Base-by-base conservation (phyloP, 2,113 vertebrate species). In the Urocitellus parryii region DNA sequence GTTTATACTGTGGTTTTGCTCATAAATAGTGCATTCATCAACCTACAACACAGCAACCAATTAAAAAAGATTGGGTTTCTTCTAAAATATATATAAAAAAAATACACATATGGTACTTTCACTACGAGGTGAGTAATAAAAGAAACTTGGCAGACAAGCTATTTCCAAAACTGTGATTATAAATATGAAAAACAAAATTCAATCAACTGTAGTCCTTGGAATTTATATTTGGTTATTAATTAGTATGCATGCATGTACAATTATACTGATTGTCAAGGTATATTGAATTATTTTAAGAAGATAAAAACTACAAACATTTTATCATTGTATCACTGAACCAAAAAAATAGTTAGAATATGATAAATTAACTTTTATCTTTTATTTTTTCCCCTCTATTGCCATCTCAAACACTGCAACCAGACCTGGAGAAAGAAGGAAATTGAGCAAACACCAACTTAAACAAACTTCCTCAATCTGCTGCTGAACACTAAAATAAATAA, bases 401-500 rank as follows among this genome's bases (percentile, higher is more conserved):
- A 74, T 97, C 65, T 87, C 63, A 87, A 95, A 34, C 6, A 94
- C 37, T 76, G 1, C 20, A 96, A 91, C 4, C 17, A 80, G 37
- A 68, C 77, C 80, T 87, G 37, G 45, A 97, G 88, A 79, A 91
- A 92, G 51, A 82, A 96, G 20, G 72, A 96, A 97, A 97, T 80
- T 25, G 16, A 96, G 27, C 29, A 94, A 96, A 95, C 9, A 91
- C 9, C 45, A 73, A 72, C 67, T 91, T 93, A 94, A 39, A 82
- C 18, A 93, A 83, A 90, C 39, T 97, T 97, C 73, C 39, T 45
- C 93, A 97, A 94, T 74, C 72, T 97, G 32, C 18, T 95, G 68
- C 22, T 86, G 48, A 90, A 96, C 90, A 94, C 86, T 88, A 98
- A 97, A 98, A 97, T 94, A 97, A 98, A 97, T 96, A 96, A 79